These are phyloP conservation scores for Eudemis profundana DNA, from an alignment of 2,888 invertebrate genomes.

Conservation along the genomic window DNA sequence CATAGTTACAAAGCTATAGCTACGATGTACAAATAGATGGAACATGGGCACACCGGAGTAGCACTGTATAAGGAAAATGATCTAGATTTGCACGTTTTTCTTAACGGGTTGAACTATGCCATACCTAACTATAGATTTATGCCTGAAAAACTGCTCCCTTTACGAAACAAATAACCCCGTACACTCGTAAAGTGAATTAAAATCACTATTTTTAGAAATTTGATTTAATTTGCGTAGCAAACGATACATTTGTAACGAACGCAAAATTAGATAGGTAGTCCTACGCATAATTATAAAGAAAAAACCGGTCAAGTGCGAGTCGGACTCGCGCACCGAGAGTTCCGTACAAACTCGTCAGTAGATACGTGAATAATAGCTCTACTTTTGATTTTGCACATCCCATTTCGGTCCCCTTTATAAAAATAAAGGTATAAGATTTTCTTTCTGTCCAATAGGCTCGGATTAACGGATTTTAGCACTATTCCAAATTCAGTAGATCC, in stretches of 20 bases:
- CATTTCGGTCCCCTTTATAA: no score
- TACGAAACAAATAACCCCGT: neutral
- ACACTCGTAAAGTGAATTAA: neutral
- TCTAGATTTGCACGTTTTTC: neutral
- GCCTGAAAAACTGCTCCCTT: neutral
- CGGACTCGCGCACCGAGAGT: no score
- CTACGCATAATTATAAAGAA: no score
- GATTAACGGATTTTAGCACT: no score
- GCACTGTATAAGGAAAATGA: conserved; percentile 3
- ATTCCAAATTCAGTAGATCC: no score
- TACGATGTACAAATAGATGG: conserved; percentile 7
- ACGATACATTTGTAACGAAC: neutral
- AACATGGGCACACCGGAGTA: conserved; percentile 24
- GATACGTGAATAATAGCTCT: no score
- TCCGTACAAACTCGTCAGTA: no score
- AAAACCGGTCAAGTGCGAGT: no score
- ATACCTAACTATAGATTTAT: neutral
- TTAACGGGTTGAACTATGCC: neutral
- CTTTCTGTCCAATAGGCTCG: no score
- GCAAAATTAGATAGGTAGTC: neutral
- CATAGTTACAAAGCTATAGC: conserved; percentile 55
- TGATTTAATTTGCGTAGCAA: no score
- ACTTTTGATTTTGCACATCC: no score
- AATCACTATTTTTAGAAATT: neutral
- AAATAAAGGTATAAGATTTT: no score